These are phyloP conservation scores for Harpalus rufipes DNA, from an alignment of 2,888 invertebrate species.

Conservation along the genomic window DNA sequence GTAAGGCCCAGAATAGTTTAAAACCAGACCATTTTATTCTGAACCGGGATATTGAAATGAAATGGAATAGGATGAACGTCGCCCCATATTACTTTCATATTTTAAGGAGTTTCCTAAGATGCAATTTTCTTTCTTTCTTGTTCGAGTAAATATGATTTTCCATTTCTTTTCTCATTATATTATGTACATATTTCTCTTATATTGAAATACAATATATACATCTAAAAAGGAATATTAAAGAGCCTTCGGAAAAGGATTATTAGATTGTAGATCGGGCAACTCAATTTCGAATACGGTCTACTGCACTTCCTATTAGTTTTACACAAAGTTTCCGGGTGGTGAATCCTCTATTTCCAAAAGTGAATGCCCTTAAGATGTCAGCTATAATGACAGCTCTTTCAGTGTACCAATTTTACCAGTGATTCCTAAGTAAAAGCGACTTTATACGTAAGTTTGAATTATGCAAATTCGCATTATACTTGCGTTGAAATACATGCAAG, in stretches of 20 bases:
- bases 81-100: background rate
- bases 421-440: too few species aligned
- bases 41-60: background rate
- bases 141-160: background rate
- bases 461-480: too few species aligned
- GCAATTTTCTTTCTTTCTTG: background rate
- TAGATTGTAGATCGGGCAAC: background rate
- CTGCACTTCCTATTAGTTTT: background rate
- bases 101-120: background rate
- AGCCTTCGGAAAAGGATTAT: background rate
- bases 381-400: too few species aligned
- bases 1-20: background rate
- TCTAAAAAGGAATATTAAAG: background rate
- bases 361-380: background rate
- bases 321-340: background rate
- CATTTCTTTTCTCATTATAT: constrained; percentile 2
- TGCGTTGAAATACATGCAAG: too few species aligned
- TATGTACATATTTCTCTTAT: background rate
- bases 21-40: background rate
- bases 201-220: background rate
- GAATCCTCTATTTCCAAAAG: background rate
- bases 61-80: constrained; percentile 2
- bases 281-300: background rate
- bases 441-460: too few species aligned
- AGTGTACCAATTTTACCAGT: too few species aligned